Evolutionary conservation across 2,797 vertebrate species (phyloP).

Genomic region (Pantherophis vulpinus): DNA sequence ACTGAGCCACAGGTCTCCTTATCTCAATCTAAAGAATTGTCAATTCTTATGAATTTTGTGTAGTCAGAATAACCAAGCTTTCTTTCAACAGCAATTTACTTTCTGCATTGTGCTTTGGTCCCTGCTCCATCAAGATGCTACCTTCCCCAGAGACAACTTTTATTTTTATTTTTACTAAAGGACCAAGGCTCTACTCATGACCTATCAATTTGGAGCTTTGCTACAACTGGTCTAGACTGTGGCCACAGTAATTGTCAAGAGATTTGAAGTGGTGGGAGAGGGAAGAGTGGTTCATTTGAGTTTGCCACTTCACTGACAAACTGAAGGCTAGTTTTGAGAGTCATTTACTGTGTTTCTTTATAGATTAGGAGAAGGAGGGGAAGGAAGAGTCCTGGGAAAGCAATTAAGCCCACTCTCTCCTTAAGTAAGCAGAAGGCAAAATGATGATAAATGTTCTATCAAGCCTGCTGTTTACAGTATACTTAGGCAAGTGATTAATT

Average conservation of each 20-base stretch:
- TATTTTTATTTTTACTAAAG: not conserved
- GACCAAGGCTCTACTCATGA: not conserved
- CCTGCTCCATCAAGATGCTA: not conserved
- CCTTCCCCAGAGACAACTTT: no score
- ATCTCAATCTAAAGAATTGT: not conserved
- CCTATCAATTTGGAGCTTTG: not conserved
- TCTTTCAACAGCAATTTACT: not conserved
- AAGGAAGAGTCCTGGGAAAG: not conserved
- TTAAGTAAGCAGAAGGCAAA: conserved; percentile 30
- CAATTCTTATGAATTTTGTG: not conserved
- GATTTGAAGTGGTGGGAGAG: not conserved
- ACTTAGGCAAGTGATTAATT: conserved; percentile 44
- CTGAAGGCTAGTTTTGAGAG: not conserved
- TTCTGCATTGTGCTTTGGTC: not conserved
- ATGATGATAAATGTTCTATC: conserved; percentile 28
- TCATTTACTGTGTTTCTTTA: not conserved
- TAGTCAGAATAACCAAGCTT: not conserved
- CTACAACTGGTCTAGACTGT: not conserved
- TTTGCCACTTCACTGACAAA: not conserved
- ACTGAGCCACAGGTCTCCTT: not conserved
- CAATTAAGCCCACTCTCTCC: not conserved
- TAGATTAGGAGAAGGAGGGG: not conserved
- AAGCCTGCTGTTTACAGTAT: conserved; percentile 32
- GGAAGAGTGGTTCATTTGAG: not conserved
- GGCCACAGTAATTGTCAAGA: not conserved